A percentile compares a stretch with the other conserved stretches of the same genome.
Evolutionary conservation across 1,140 invertebrate genomes (phyloP).

Genomic region (Branchinecta lynchi): DNA sequence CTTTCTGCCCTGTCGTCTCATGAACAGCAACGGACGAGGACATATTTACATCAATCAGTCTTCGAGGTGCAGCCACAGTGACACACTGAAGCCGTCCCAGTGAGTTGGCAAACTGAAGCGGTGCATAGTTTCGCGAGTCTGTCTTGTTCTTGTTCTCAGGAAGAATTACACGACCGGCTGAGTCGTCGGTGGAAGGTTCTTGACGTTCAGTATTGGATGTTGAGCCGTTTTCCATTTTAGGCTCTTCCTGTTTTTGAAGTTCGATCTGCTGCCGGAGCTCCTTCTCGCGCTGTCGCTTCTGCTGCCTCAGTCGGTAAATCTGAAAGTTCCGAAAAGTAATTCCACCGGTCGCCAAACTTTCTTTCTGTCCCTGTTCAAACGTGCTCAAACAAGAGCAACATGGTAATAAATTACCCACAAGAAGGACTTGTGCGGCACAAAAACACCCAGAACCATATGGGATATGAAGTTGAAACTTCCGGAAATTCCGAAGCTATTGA

Average conservation of each 20-base stretch:
- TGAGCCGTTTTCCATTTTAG: not conserved
- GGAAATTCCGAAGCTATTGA: no score
- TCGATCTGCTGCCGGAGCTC: not conserved
- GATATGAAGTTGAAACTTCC: no score
- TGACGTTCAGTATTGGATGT: not conserved
- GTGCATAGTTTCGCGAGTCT: slow-evolving; percentile 46
- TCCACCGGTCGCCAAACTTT: not conserved
- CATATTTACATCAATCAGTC: slow-evolving; percentile 78
- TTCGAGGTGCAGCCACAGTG: slow-evolving; percentile 79
- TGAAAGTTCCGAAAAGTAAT: not conserved
- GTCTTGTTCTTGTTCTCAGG: slow-evolving; percentile 24
- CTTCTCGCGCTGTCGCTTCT: not conserved
- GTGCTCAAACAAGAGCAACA: no score
- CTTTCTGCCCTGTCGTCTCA: slow-evolving; percentile 33
- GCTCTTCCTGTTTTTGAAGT: not conserved
- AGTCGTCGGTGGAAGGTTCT: slow-evolving; percentile 14
- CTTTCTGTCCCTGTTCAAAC: not conserved
- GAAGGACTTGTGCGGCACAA: no score
- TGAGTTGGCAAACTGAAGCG: slow-evolving; percentile 79
- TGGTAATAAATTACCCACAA: no score
- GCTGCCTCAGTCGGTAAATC: not conserved
- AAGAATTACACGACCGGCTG: slow-evolving; percentile 28
- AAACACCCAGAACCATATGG: no score
- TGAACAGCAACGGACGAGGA: slow-evolving; percentile 34
- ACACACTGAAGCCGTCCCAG: slow-evolving; percentile 60